These are phyloP conservation scores for Dastarcus helophoroides DNA, from an alignment of 2,888 invertebrate genomes.

Conservation along the genomic window DNA sequence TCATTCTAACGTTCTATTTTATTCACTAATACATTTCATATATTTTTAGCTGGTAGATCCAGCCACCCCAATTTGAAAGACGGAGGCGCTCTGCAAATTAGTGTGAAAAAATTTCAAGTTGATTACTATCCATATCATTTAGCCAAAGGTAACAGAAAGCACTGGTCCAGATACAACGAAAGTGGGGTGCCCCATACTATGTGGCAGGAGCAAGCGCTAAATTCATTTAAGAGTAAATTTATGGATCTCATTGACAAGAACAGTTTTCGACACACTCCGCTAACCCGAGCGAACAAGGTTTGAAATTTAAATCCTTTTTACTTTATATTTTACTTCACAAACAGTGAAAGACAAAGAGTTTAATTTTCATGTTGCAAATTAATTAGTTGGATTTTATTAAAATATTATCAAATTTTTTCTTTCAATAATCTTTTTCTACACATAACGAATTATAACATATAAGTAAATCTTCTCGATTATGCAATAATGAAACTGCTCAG, in stretches of 20 bases:
- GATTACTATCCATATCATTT: slow-evolving; percentile 96
- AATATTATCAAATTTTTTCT: no score
- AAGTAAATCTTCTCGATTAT: no score
- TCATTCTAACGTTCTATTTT: slow-evolving; percentile 6
- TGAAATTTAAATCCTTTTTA: no score
- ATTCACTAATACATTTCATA: no score
- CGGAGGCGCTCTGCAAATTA: slow-evolving; percentile 89
- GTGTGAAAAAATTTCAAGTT: slow-evolving; percentile 73
- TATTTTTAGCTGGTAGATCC: slow-evolving; percentile 63
- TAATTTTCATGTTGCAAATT: no score
- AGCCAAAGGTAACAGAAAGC: slow-evolving; percentile 74
- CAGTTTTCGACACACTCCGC: slow-evolving; percentile 39
- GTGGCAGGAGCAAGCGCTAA: slow-evolving; percentile 80
- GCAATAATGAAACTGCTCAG: no score
- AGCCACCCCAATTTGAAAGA: slow-evolving; percentile 72
- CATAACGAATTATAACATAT: no score
- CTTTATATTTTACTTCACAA: no score
- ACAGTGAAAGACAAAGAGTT: no score
- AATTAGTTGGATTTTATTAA: no score
- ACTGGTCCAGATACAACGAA: slow-evolving; percentile 81
- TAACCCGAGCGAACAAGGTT: slow-evolving; percentile 30
- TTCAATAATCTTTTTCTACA: no score
- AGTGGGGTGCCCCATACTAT: slow-evolving; percentile 67
- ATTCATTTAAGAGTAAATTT: slow-evolving; percentile 63
- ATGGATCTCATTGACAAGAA: slow-evolving; percentile 63